These are phyloP conservation scores for Pterophyllum scalare DNA, from an alignment of 2,113 vertebrate genomes.

Conservation along the genomic window DNA sequence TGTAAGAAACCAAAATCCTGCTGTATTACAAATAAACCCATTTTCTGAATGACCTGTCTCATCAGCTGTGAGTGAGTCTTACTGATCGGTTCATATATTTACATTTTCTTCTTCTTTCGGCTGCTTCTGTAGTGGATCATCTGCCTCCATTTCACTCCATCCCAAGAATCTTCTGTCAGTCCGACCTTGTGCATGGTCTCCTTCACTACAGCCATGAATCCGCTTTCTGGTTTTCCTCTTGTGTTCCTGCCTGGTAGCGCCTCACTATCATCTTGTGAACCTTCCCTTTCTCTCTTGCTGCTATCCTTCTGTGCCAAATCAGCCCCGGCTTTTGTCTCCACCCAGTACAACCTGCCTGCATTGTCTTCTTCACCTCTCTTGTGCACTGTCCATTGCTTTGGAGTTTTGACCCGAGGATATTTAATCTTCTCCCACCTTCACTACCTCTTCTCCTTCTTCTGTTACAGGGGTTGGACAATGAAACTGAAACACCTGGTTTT, in stretches of 20 bases:
- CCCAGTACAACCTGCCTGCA: neutral
- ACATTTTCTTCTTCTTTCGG: neutral
- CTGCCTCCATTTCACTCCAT: neutral
- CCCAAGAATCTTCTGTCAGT: neutral
- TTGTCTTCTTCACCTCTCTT: neutral
- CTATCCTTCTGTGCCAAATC: neutral
- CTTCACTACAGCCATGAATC: neutral
- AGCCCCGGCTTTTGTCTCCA: neutral
- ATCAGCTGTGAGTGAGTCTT: slow-evolving; percentile 12
- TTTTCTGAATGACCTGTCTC: slow-evolving; percentile 71
- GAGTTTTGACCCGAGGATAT: neutral
- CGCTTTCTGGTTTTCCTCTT: accelerated
- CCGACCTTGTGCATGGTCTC: accelerated
- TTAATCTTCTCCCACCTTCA: neutral
- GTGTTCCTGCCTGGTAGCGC: neutral
- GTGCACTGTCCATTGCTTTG: neutral
- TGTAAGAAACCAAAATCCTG: slow-evolving; percentile 60
- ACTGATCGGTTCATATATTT: neutral
- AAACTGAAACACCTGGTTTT: too few relatives aligned
- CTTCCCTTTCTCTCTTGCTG: neutral
- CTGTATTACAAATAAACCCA: slow-evolving; percentile 74
- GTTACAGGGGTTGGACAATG: too few relatives aligned
- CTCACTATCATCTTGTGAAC: neutral
- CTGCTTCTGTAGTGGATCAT: accelerated
- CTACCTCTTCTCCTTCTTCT: neutral